Base-by-base conservation (phyloP, 2,888 invertebrate genomes). In the Drosophila imparisetae region DNA sequence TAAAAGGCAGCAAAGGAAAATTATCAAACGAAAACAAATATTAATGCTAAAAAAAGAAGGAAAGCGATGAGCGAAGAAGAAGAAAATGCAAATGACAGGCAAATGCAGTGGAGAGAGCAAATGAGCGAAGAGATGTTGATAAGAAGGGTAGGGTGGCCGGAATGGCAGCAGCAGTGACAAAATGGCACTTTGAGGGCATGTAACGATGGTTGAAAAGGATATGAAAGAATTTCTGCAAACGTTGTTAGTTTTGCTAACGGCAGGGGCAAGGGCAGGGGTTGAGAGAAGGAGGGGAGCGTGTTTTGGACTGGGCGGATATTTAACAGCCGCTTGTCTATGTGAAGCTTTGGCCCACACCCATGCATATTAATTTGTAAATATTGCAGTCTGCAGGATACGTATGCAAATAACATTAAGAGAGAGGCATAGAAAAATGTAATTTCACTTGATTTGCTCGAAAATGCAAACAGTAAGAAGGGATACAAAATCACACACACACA, bases 1-100 rank as follows among this genome's bases (percentile, higher is more conserved):
- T 86, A 90, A 90, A 88, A 88, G 86, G 88, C 78, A 90, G 80
- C 75, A 88, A 81, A 83, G 72, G 82, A 90, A 89, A 90, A 89
- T 86, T 89, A 90, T 87, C 89, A 90, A 90, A 90, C 87, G 87
- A 87, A 89, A 87, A 89, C 90, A 87, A 87, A 87, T 90, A 87
- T 90, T 90, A 87, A 87, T 89, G 82, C 61, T 60, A 63, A 64
- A 66, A 38, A 73, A 60, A 49, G 60, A 70, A 62, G 55, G 40
- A 68, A 53, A 48, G 57, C 49, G 49, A 63, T 29, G 52, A 66
- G 54, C 62, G 29, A 49, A 61, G 50, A 62, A 69, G 72, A 72
- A 80, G 86, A 74, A 86, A 81, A 86, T 86, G 87, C 76, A 89
- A 84, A 90, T 86, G 88, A 80, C 83, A 85, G 78, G 66, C 69